These are phyloP conservation scores for Toxostoma redivivum DNA, from an alignment of 2,113 vertebrate genomes.

Conservation along the genomic window DNA sequence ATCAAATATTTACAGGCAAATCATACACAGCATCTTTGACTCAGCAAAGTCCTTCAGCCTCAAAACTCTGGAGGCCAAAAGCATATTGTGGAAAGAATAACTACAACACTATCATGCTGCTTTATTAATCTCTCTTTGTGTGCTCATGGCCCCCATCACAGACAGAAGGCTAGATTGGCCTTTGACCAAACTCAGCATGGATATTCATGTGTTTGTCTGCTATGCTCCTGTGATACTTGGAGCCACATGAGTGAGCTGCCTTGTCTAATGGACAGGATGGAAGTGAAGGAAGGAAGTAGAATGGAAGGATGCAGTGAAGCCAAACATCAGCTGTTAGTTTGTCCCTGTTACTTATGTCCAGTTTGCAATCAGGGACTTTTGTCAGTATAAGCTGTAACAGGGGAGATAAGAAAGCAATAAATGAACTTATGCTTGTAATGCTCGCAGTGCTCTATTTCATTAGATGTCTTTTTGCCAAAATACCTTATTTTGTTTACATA, in stretches of 20 bases:
- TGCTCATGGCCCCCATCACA: background rate
- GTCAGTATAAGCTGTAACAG: background rate
- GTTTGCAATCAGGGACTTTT: background rate
- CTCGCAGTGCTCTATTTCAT: background rate
- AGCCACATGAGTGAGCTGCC: background rate
- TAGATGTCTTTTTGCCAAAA: background rate
- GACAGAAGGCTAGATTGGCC: background rate
- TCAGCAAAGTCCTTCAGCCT: background rate
- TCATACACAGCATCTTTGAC: background rate
- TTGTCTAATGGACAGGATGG: background rate
- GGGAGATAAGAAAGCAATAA: background rate
- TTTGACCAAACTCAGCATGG: background rate
- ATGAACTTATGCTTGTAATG: background rate
- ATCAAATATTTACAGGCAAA: background rate
- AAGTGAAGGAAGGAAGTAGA: background rate
- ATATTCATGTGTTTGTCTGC: background rate
- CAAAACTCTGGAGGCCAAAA: background rate
- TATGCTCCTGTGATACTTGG: background rate
- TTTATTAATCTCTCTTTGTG: background rate
- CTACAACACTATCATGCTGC: background rate
- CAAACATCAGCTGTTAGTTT: background rate
- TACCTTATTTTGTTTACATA: background rate
- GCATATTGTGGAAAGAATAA: background rate
- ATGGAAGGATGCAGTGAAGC: background rate
- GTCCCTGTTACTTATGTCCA: background rate